phyloP scores from a whole-genome alignment of 2,888 invertebrate genomes.

The Polymixis lichenea region DNA sequence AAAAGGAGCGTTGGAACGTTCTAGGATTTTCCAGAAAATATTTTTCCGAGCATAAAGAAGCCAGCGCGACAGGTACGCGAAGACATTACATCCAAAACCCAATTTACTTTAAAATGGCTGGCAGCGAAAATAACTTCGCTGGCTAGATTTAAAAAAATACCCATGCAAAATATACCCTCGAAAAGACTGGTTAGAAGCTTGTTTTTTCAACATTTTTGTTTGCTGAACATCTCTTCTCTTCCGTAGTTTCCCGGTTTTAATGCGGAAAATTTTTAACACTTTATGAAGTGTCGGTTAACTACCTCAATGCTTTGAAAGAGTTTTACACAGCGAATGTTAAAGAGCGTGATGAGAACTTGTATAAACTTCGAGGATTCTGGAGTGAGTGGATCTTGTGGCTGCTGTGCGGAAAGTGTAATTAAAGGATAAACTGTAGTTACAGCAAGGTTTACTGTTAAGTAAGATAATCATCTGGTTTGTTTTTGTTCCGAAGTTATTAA shows the following conservation, averaged over 20 bases:
- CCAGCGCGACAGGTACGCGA: constrained; percentile 60
- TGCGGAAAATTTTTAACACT: constrained; percentile 67
- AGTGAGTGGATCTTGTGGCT: constrained; percentile 43
- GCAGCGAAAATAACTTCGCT: constrained; percentile 50
- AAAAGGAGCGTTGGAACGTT: constrained; percentile 38
- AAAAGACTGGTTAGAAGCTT: constrained; percentile 46
- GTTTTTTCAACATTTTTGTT: constrained; percentile 51
- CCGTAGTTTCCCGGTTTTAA: constrained; percentile 62
- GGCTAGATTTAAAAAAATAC: constrained; percentile 41
- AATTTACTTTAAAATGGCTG: constrained; percentile 64
- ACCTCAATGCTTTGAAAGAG: constrained; percentile 67
- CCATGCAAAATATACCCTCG: constrained; percentile 44
- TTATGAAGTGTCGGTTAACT: constrained; percentile 67
- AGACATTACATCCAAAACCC: constrained; percentile 64
- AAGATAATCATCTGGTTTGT: constrained; percentile 5
- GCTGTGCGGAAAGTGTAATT: constrained; percentile 33
- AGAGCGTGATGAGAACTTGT: constrained; percentile 62
- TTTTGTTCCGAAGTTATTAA: background rate
- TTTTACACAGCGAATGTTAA: constrained; percentile 65
- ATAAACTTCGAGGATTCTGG: constrained; percentile 54
- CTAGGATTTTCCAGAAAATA: constrained; percentile 43
- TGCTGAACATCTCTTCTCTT: constrained; percentile 35
- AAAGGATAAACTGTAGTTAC: constrained; percentile 35
- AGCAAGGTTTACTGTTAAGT: constrained; percentile 30
- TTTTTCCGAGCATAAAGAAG: constrained; percentile 56